These are phyloP conservation scores for Norana najaformis DNA, from an alignment of 2,888 invertebrate genomes.

Conservation along the genomic window DNA sequence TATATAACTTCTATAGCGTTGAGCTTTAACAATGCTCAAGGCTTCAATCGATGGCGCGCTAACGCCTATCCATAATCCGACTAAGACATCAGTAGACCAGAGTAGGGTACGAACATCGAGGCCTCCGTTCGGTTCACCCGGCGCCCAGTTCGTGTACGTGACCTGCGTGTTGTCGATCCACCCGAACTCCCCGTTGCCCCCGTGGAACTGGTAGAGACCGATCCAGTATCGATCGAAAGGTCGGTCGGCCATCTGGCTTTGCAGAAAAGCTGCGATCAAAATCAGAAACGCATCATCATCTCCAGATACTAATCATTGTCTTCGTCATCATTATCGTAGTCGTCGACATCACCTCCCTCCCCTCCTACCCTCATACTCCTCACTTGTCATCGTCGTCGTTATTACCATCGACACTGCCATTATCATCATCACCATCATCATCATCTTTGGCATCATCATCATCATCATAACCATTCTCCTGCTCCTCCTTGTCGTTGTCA, in stretches of 20 bases:
- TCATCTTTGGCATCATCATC: background rate
- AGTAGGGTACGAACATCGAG: conserved; percentile 22
- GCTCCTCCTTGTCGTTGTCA: background rate
- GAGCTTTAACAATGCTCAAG: background rate
- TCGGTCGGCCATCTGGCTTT: conserved; percentile 42
- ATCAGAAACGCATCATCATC: background rate
- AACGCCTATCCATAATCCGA: background rate
- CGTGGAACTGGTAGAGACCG: conserved; percentile 45
- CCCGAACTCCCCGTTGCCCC: conserved; percentile 26
- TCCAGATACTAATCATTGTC: background rate
- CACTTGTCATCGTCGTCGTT: background rate
- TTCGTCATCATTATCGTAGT: background rate
- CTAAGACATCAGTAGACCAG: background rate
- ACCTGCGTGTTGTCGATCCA: conserved; percentile 51
- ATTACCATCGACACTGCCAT: background rate
- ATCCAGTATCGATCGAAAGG: conserved; percentile 48
- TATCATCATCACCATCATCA: background rate
- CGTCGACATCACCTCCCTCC: background rate
- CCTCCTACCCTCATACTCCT: background rate
- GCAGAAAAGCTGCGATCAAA: conserved; percentile 47
- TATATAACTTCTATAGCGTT: background rate
- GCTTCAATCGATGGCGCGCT: too few species aligned
- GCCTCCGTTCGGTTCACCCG: conserved; percentile 49
- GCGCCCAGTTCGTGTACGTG: conserved; percentile 51
- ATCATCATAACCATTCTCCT: background rate